Conservation (phyloP, 2,888 invertebrate species). For the Coelinius sp. region DNA sequence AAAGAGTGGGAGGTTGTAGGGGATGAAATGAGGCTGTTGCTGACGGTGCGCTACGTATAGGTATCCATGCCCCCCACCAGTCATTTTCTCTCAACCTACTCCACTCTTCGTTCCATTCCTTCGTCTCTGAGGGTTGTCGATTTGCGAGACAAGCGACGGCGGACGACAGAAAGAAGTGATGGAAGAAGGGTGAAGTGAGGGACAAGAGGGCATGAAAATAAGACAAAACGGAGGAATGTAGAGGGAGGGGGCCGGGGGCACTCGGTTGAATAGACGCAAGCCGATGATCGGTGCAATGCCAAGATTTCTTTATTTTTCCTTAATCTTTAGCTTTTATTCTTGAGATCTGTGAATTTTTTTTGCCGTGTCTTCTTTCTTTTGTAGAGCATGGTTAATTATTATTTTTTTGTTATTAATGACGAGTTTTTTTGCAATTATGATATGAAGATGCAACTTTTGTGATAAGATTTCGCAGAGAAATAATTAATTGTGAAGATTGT, state of each 20-base stretch:
- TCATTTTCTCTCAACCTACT: conserved; percentile 21
- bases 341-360: conserved; percentile 1
- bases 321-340: not conserved
- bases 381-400: conserved; percentile 9
- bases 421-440: not conserved
- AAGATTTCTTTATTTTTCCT: conserved; percentile 53
- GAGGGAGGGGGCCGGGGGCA: conserved; percentile 33
- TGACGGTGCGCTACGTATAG: conserved; percentile 46
- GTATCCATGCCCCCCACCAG: conserved; percentile 26
- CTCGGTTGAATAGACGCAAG: conserved; percentile 58
- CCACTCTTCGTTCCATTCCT: conserved; percentile 29
- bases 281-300: conserved; percentile 53
- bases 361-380: not conserved
- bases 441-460: not conserved
- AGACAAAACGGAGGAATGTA: conserved; percentile 23
- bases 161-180: conserved; percentile 20
- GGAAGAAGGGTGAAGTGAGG: not conserved
- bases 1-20: conserved; percentile 11
- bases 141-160: conserved; percentile 31
- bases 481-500: not conserved
- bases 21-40: conserved; percentile 46
- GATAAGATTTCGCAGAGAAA: not conserved
- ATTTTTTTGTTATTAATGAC: conserved; percentile 43
- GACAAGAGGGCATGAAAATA: not conserved
- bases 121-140: conserved; percentile 36